phyloP scores from a whole-genome alignment of 30 jellyfish, hydroid and myxozoan species.

The Rhopilema esculentum region DNA sequence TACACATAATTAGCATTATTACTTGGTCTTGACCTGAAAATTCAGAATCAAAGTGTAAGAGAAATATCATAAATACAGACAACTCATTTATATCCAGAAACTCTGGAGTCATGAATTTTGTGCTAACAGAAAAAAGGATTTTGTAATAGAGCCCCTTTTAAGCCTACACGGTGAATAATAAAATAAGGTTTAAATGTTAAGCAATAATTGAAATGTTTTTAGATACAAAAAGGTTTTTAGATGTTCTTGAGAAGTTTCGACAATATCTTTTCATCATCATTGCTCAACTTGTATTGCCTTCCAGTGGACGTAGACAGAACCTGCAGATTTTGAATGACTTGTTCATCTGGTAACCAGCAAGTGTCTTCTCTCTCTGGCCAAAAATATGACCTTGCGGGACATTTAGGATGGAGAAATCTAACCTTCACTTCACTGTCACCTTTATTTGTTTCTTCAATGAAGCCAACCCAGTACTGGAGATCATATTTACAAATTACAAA shows the following conservation, averaged over 20 bases:
- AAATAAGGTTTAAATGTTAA: neutral
- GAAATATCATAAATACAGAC: neutral
- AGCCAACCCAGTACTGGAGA: conserved; percentile 10
- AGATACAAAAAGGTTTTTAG: neutral
- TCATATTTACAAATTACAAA: neutral
- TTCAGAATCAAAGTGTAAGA: neutral
- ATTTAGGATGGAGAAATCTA: conserved; percentile 11
- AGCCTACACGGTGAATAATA: neutral
- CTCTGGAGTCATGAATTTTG: neutral
- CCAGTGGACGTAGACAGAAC: neutral
- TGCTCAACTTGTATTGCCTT: conserved; percentile 3
- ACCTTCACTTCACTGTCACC: conserved; percentile 1
- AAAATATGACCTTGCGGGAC: conserved; percentile 24
- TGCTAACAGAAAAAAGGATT: neutral
- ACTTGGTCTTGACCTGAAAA: neutral
- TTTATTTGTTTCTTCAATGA: neutral
- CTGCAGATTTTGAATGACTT: neutral
- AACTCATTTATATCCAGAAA: neutral
- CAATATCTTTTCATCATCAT: neutral
- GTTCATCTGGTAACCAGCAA: conserved; percentile 50
- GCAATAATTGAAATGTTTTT: neutral
- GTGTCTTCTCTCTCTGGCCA: conserved; percentile 61
- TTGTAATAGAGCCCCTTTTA: neutral
- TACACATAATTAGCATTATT: neutral
- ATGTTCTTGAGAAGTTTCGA: neutral